Base-by-base conservation (phyloP, 2,888 invertebrate genomes). In the Microplitis manilae region DNA sequence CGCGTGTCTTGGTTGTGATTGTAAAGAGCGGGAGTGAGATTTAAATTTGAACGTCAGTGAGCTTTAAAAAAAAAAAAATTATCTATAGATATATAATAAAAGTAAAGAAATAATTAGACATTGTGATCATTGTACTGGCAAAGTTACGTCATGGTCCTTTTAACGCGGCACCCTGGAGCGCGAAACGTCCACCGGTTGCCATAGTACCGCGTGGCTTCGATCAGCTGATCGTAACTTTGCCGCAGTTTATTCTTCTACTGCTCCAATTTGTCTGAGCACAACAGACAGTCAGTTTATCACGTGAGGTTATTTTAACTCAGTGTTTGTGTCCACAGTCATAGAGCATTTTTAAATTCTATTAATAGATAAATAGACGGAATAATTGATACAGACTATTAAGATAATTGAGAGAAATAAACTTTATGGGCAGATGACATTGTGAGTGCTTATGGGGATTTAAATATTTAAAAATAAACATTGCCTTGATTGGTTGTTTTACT, bases 171-270 rank as follows among this genome's bases (percentile, higher is more conserved):
- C 60, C 75, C 75, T 77, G 80, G 77, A 76, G 77, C 78, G 77
- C 79, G 74, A 76, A 68, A 60, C 77, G 68, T 79, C 78, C 76
- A 75, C 80, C 81, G 82, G 84, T 85, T 85, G 81, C 84, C 84
- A 84, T 85, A 86, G 86, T 81, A 86, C 84, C 86, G 87, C 88
- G 86, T 88, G 87, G 84, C 86, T 30, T 30, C 30, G 85, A 88
- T 88, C 89, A 89, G 89, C 89, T 89, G 89, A 88, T 87, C 85
- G 84, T 78, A 17, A 81, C 77, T 79, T 62, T 67, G 61, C 78
- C 75, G 78, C 72, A 79, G 80, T 76, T 71, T 71, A 77, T 69
- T 75, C 75, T 73, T 8, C 50, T 13, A 13, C 50, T 50, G 50
- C 50, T 50, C 50, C 50, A 50, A 50, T 50, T 50, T 50, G 50